These are phyloP conservation scores for Schizopygopsis pylzovi DNA, from an alignment of 2,797 vertebrate species.

Conservation along the genomic window DNA sequence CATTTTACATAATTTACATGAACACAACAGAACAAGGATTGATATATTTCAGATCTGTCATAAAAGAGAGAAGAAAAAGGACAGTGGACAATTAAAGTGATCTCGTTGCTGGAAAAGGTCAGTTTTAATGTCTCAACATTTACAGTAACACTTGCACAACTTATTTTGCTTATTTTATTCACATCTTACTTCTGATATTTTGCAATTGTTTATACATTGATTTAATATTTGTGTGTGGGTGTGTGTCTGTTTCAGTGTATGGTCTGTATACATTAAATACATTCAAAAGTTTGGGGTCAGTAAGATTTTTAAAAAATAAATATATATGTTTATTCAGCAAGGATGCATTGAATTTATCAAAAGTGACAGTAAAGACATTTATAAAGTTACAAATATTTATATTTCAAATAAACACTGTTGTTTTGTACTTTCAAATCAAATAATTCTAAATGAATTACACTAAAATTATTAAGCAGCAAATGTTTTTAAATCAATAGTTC, in stretches of 20 bases:
- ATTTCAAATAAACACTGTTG: background rate
- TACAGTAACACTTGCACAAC: background rate
- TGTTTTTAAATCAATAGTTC: background rate
- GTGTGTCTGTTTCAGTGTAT: too few species aligned
- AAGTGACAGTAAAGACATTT: background rate
- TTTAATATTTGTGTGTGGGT: background rate
- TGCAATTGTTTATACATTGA: background rate
- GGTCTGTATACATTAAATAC: background rate
- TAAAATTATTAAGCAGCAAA: background rate
- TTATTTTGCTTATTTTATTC: conserved; percentile 1
- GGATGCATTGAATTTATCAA: background rate
- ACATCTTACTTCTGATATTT: background rate
- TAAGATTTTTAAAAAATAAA: background rate
- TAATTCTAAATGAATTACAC: background rate
- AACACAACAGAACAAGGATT: conserved; percentile 5
- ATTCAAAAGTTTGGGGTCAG: background rate
- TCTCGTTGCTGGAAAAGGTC: conserved; percentile 30
- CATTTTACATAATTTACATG: conserved; percentile 5
- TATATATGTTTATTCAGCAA: background rate
- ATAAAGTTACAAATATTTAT: background rate
- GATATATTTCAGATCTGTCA: background rate
- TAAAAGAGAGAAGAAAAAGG: background rate
- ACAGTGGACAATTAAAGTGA: background rate
- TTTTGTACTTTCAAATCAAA: background rate
- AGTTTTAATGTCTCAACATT: background rate